Percentiles rank a stretch among this genome's conserved stretches.
Evolutionary conservation across 2,888 invertebrate species (phyloP).

Genomic region (Gymnoscelis rufifasciata): DNA sequence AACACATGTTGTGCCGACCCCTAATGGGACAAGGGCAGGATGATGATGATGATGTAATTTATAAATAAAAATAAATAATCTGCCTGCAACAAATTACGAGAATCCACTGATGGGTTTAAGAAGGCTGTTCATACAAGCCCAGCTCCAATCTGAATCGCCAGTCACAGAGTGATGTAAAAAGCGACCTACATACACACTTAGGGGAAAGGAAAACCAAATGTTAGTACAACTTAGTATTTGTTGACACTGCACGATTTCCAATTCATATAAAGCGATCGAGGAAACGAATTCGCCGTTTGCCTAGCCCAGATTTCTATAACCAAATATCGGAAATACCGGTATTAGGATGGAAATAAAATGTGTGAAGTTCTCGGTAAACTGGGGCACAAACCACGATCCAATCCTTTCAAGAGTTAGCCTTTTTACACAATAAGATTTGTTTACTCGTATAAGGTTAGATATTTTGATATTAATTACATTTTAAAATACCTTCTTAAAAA

Average conservation of each 20-base stretch:
- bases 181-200: constrained; percentile 18
- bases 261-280: constrained; percentile 14
- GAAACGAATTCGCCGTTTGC: constrained; percentile 2
- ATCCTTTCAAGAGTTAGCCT: too few species aligned
- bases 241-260: constrained; percentile 14
- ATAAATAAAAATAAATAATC: neutral
- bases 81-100: neutral
- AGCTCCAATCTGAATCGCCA: neutral
- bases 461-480: too few species aligned
- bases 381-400: neutral
- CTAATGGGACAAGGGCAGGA: too few species aligned
- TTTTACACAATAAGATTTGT: too few species aligned
- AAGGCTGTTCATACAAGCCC: neutral
- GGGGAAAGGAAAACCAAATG: constrained; percentile 6
- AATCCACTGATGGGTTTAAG: too few species aligned
- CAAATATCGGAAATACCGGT: neutral
- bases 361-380: neutral
- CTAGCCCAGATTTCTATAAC: constrained; percentile 13
- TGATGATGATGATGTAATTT: too few species aligned
- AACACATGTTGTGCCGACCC: too few species aligned
- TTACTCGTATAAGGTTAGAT: too few species aligned
- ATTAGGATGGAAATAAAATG: neutral
- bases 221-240: constrained; percentile 17
- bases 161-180: neutral
- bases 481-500: too few species aligned